These are phyloP conservation scores for Stegostoma tigrinum DNA, from an alignment of 2,113 vertebrate genomes.

Conservation along the genomic window DNA sequence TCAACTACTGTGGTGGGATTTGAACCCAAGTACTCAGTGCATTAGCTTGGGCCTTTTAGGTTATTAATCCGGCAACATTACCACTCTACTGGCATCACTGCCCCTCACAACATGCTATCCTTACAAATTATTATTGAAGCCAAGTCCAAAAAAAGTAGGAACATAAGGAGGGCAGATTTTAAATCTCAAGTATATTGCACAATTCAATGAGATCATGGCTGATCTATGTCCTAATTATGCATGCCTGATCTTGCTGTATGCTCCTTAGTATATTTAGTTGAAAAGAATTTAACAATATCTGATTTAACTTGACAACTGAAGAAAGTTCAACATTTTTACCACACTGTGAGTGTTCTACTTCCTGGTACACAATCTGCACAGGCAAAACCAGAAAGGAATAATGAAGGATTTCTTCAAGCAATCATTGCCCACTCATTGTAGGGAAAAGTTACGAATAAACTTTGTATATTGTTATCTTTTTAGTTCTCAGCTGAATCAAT, in stretches of 20 bases:
- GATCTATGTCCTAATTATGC: not conserved
- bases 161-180: not conserved
- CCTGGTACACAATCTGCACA: not conserved
- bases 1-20: too few relatives aligned
- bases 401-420: not conserved
- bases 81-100: too few relatives aligned
- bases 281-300: not conserved
- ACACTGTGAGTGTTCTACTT: not conserved
- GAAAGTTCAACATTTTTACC: not conserved
- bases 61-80: too few relatives aligned
- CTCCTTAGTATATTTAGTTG: not conserved
- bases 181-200: not conserved
- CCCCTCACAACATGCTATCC: too few relatives aligned
- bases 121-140: too few relatives aligned
- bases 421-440: not conserved
- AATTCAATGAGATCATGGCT: not conserved
- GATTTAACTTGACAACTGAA: not conserved
- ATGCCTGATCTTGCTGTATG: not conserved
- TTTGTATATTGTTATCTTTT: not conserved
- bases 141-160: not conserved
- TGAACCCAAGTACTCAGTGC: too few relatives aligned
- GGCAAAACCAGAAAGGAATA: not conserved
- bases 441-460: not conserved
- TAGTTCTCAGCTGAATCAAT: not conserved
- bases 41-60: too few relatives aligned